phyloP scores from a whole-genome alignment of 2,888 invertebrate genomes.

The Drosophila meridiana region DNA sequence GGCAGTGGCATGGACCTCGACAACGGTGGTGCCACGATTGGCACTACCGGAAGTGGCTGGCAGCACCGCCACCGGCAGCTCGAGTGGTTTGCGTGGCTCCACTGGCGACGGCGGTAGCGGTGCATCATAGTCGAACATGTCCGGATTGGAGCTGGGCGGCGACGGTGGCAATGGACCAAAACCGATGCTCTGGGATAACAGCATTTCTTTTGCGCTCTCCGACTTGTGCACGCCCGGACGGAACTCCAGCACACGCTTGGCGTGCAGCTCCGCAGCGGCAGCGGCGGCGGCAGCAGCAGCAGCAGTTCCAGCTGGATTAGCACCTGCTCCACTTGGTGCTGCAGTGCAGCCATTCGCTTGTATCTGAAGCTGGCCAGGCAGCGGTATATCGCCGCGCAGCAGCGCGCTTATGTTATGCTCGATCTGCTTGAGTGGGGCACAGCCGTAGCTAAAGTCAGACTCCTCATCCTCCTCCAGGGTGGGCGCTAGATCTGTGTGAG shows the following conservation, averaged over 20 bases:
- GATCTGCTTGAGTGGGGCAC: conserved; percentile 89
- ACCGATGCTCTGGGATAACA: conserved; percentile 83
- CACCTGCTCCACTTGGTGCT: conserved; percentile 55
- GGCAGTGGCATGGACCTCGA: conserved; percentile 74
- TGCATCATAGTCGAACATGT: conserved; percentile 84
- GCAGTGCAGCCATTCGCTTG: conserved; percentile 34
- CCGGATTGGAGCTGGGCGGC: conserved; percentile 83
- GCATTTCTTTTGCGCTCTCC: conserved; percentile 90
- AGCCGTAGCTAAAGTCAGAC: conserved; percentile 88
- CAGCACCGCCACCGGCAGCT: conserved; percentile 43
- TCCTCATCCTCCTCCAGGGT: conserved; percentile 90
- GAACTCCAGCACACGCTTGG: conserved; percentile 84
- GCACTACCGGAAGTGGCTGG: conserved; percentile 1
- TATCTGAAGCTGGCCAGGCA: conserved; percentile 41
- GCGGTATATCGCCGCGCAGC: conserved; percentile 85
- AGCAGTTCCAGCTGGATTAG: conserved; percentile 10
- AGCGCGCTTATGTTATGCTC: conserved; percentile 90
- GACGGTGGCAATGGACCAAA: conserved; percentile 85
- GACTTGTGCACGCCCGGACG: conserved; percentile 90
- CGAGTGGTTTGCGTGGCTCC: conserved; percentile 87
- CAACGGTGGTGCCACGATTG: conserved; percentile 71
- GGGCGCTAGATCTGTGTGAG: conserved; percentile 88
- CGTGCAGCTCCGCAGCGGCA: conserved; percentile 77
- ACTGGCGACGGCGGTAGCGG: conserved; percentile 93
- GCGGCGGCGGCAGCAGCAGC: conserved; percentile 51